These are phyloP conservation scores for Pteruthius melanotis DNA, from an alignment of 2,113 vertebrate genomes.

Conservation along the genomic window DNA sequence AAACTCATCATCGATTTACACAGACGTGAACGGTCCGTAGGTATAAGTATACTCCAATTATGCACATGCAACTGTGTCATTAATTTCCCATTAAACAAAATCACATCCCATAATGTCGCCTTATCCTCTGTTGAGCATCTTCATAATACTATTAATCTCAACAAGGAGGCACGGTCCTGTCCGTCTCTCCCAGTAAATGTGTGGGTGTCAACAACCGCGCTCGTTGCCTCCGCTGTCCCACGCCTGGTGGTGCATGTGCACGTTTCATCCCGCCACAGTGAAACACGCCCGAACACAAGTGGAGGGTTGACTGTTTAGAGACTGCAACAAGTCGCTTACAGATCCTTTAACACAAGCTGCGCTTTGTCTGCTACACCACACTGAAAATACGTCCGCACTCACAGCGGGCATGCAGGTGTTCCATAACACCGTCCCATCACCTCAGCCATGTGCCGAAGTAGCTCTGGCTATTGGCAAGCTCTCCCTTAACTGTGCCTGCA, in stretches of 20 bases:
- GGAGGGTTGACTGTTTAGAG: background rate
- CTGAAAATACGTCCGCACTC: rapidly evolving
- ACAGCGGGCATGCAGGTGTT: rapidly evolving
- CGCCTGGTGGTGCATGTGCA: rapidly evolving
- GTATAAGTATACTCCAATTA: background rate
- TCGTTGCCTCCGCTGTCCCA: rapidly evolving
- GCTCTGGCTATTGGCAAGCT: background rate
- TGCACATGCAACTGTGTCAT: background rate
- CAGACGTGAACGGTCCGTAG: rapidly evolving
- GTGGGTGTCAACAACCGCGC: rapidly evolving
- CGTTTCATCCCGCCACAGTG: rapidly evolving
- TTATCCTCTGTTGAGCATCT: background rate
- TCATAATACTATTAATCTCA: background rate
- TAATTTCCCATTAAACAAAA: background rate
- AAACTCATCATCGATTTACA: background rate
- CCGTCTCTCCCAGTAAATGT: rapidly evolving
- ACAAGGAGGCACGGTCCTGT: background rate
- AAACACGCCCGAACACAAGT: rapidly evolving
- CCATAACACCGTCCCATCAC: rapidly evolving
- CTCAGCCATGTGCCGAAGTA: rapidly evolving
- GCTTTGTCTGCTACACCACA: background rate
- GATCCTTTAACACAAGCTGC: rapidly evolving
- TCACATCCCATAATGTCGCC: background rate
- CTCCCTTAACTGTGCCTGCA: background rate
- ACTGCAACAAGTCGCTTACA: background rate